Conservation (phyloP, 1,140 invertebrate genomes). For the Drosophila kikkawai region DNA sequence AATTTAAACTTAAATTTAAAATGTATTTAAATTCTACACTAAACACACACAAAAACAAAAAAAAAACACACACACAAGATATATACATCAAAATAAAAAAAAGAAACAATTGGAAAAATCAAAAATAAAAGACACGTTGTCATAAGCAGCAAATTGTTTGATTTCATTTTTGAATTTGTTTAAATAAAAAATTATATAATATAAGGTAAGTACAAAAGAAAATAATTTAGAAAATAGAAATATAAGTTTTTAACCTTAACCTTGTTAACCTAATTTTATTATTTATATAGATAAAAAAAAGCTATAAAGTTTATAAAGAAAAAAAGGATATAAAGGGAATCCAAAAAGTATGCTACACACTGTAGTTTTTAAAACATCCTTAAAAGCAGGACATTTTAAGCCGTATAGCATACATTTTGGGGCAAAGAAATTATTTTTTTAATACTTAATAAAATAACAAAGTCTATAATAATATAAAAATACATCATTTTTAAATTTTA, state of each 20-base stretch:
- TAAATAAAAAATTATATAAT: no score
- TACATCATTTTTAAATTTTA: background rate
- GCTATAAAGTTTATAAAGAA: no score
- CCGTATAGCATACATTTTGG: background rate
- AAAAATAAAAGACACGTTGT: constrained; percentile 61
- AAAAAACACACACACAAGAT: constrained; percentile 21
- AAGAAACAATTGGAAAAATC: constrained; percentile 40
- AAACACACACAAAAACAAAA: constrained; percentile 38
- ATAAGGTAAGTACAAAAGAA: background rate
- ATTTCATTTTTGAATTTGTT: background rate
- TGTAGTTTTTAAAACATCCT: background rate
- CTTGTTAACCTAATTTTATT: no score
- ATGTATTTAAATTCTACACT: constrained; percentile 80
- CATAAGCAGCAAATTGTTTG: constrained; percentile 40
- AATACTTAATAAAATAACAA: background rate
- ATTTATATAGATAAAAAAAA: no score
- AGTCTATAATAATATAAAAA: background rate
- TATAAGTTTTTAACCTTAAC: no score
- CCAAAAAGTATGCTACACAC: background rate
- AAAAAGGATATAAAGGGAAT: background rate
- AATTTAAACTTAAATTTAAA: constrained; percentile 71
- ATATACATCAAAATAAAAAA: constrained; percentile 45
- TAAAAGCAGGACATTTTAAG: background rate
- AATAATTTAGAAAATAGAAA: no score
- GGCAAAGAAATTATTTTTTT: no score